Evolutionary conservation across 2,888 invertebrate genomes (phyloP), one percentile per base, ranked within the genome.

Genomic region (Spilosoma lubricipeda): DNA sequence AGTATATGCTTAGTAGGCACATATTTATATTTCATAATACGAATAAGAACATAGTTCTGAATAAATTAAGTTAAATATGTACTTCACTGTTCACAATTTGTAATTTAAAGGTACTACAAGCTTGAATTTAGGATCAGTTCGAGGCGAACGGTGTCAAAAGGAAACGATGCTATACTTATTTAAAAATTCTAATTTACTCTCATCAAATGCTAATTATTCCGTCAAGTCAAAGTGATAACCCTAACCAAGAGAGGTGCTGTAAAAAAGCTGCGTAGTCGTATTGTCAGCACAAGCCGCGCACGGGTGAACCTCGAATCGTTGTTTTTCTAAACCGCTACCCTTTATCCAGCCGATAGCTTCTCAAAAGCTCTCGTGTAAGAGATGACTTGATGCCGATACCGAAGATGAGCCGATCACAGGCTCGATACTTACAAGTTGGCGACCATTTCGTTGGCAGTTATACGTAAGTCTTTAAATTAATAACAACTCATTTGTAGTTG

Each of bases 301-400:
- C 65, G 9, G 23, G 8, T 13, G 72, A 73, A 72, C 63, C 75
- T 36, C 68, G 70, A 75, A 42, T 64, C 23, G 77, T 74, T 83
- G 80, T 83, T 80, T 76, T 82, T 83, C 70, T 77, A 78, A 77
- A 79, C 72, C 66, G 66, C 36, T 67, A 71, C 72, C 68, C 72
- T 48, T 76, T 79, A 80, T 78, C 79, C 68, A 42, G 20, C 36
- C 76, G 72, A 76, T 79, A 73, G 56, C 56, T 73, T 75, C 23
- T 63, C 36, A 75, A 70, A 75, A 59, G 72, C 73, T 78, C 80
- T 84, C 36, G 45, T 74, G 67, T 64, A 45, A 63, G 23, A 77
- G 77, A 82, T 74, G 70, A 70, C 71, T 77, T 68, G 75, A 74
- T 71, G 74, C 72, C 23, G 63, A 27, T 71, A 81, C 75, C 78